These are phyloP conservation scores for Dendrophyllia cribrosa DNA, from an alignment of 64 coral and sea anemone genomes.

Conservation along the genomic window DNA sequence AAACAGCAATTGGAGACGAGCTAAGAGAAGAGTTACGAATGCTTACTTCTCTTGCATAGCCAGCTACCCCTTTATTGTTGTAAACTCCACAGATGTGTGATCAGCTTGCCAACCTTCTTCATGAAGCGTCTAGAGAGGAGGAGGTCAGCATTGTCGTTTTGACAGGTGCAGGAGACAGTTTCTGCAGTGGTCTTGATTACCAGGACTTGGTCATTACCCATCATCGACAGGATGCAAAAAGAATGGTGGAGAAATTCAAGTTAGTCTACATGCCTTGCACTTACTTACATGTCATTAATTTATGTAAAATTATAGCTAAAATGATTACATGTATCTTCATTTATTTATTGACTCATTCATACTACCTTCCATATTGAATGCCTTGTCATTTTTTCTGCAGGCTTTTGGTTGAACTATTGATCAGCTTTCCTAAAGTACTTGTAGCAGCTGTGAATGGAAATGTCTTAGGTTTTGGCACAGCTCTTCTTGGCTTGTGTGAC, in stretches of 20 bases:
- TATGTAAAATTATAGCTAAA: not conserved
- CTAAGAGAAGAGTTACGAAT: no score
- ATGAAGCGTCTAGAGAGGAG: constrained; percentile 85
- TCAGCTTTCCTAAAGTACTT: constrained; percentile 87
- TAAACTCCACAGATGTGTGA: constrained; percentile 90
- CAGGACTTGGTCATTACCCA: constrained; percentile 35
- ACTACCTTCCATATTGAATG: not conserved
- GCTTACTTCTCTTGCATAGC: no score
- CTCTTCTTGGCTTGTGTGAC: constrained; percentile 89
- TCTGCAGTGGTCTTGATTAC: constrained; percentile 92
- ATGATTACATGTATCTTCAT: no score
- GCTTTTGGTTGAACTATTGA: constrained; percentile 79
- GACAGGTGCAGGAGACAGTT: constrained; percentile 78
- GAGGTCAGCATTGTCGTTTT: constrained; percentile 77
- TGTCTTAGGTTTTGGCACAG: constrained; percentile 82
- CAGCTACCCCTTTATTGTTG: not conserved
- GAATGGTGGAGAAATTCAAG: constrained; percentile 96
- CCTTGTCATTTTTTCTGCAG: constrained; percentile 32
- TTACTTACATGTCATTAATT: not conserved
- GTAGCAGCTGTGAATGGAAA: constrained; percentile 93
- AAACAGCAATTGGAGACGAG: no score
- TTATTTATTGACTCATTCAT: no score
- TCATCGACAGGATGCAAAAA: constrained; percentile 65
- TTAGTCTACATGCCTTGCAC: constrained; percentile 6
- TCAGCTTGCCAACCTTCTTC: constrained; percentile 75